A percentile compares a stretch with the other conserved stretches of the same genome.
Conservation (phyloP, 2,797 vertebrate species). For the Leptoclinus maculatus region DNA sequence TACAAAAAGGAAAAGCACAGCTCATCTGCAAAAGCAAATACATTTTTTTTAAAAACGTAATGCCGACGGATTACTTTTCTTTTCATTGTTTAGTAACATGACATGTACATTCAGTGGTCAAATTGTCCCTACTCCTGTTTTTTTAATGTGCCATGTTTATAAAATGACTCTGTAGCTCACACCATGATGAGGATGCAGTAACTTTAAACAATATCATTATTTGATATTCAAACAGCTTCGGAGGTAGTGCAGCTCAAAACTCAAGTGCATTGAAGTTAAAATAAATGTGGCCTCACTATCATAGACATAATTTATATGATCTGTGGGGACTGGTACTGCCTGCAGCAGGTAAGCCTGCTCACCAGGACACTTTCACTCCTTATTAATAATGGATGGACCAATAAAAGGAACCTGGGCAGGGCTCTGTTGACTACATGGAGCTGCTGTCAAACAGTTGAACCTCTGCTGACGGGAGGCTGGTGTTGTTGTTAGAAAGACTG, state of each 20-base stretch:
- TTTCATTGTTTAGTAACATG: background rate
- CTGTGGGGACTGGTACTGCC: constrained; percentile 50
- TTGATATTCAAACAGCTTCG: background rate
- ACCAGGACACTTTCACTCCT: constrained; percentile 53
- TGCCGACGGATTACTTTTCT: background rate
- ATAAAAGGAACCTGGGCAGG: constrained; percentile 54
- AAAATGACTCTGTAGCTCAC: background rate
- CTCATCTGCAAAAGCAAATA: background rate
- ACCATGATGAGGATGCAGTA: background rate
- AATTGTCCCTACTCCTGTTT: background rate
- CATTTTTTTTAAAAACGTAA: background rate
- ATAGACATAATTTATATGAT: constrained; percentile 51
- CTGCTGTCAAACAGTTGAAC: constrained; percentile 63
- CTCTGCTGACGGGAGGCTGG: constrained; percentile 51
- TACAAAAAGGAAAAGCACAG: background rate
- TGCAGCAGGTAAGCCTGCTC: constrained; percentile 37
- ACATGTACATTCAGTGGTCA: background rate
- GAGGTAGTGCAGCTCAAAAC: constrained; percentile 5
- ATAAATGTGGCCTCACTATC: constrained; percentile 43
- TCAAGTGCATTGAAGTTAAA: constrained; percentile 36
- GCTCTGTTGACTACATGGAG: constrained; percentile 29
- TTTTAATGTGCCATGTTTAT: background rate
- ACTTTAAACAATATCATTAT: background rate
- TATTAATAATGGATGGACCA: constrained; percentile 69
- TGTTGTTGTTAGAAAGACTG: constrained; percentile 37